Percentiles rank a stretch among this genome's conserved stretches.
phyloP scores from a whole-genome alignment of 2,113 vertebrate genomes.

The Microtus ochrogaster region DNA sequence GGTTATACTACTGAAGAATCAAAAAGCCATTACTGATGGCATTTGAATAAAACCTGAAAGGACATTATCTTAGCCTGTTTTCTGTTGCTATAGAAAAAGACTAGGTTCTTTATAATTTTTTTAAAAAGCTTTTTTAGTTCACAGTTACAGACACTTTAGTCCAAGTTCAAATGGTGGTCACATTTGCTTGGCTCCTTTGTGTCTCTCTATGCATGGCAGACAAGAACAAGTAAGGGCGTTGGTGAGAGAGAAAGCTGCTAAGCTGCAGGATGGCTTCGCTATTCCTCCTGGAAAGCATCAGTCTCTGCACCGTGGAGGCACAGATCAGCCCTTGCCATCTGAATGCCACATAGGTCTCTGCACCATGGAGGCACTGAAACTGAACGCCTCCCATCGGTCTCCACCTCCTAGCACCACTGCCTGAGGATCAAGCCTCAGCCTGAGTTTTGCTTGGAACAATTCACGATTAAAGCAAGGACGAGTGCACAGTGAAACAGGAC shows the following conservation, averaged over 20 bases:
- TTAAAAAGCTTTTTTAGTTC: neutral
- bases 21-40: neutral
- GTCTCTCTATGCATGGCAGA: neutral
- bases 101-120: neutral
- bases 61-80: neutral
- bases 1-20: neutral
- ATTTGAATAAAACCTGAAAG: neutral
- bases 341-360: too few species aligned
- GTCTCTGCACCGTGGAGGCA: neutral
- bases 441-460: neutral
- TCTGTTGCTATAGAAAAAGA: neutral
- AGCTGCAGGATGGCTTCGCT: neutral
- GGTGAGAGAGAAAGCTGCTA: neutral
- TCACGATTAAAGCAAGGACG: neutral
- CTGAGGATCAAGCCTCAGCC: neutral
- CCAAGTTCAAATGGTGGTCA: neutral
- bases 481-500: neutral
- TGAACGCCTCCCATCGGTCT: neutral
- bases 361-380: neutral
- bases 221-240: neutral
- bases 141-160: neutral
- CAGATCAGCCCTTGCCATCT: too few species aligned
- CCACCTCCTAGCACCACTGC: neutral
- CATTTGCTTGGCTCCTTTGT: neutral
- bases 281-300: neutral